Percentiles rank a stretch among this genome's conserved stretches.
These are phyloP conservation scores for Tridacna gigas DNA, from an alignment of 2,888 invertebrate genomes.

Conservation along the genomic window DNA sequence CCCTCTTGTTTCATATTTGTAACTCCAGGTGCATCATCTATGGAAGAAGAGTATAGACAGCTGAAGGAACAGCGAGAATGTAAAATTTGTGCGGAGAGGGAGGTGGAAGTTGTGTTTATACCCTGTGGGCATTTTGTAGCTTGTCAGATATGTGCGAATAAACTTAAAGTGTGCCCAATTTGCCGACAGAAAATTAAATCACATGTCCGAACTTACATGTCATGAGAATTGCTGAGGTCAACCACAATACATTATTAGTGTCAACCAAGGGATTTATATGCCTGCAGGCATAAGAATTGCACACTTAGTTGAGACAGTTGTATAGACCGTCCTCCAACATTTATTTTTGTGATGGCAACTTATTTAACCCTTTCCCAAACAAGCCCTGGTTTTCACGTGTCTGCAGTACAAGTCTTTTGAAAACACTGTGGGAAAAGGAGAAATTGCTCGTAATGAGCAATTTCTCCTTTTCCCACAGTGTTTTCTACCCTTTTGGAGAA, in stretches of 20 bases:
- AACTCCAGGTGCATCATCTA: conserved; percentile 49
- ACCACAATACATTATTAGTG: background rate
- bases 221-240: conserved; percentile 12
- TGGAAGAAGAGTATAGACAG: conserved; percentile 46
- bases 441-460: conserved; percentile 7
- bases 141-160: conserved; percentile 51
- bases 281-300: too few relatives aligned
- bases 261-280: background rate
- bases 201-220: conserved; percentile 55
- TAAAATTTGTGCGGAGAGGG: conserved; percentile 62
- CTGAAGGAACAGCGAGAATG: conserved; percentile 57
- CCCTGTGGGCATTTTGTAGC: conserved; percentile 62
- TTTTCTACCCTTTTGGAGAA: too few relatives aligned
- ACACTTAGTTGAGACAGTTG: background rate
- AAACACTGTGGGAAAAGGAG: background rate
- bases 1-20: too few relatives aligned
- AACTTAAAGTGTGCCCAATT: conserved; percentile 57
- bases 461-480: conserved; percentile 7
- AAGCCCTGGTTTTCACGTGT: too few relatives aligned
- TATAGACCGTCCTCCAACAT: background rate
- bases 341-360: too few relatives aligned
- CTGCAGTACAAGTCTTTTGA: too few relatives aligned
- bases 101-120: conserved; percentile 54
- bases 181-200: conserved; percentile 51
- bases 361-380: too few relatives aligned